Percentiles rank a stretch among this genome's conserved stretches.
Conservation (phyloP, 2,888 invertebrate genomes). For the Hirtodrosophila cameraria region DNA sequence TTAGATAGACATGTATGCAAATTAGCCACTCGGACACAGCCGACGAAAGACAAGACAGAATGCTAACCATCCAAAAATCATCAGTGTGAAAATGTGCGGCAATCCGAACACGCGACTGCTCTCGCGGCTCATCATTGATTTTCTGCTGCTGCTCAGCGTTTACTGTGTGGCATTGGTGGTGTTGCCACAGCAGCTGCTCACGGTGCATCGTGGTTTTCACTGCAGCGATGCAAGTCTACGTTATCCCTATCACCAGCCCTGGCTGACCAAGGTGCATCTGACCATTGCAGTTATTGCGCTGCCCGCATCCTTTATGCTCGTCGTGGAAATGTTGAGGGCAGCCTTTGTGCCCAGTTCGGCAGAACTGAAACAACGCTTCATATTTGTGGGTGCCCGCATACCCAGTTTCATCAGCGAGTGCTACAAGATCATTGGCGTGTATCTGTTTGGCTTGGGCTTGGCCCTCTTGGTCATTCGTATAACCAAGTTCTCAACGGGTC, state of each 20-base stretch:
- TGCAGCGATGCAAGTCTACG: conserved; percentile 96
- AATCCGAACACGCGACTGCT: conserved; percentile 77
- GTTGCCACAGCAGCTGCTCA: conserved; percentile 66
- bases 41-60: conserved; percentile 18
- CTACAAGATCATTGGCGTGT: conserved; percentile 75
- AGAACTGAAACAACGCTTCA: conserved; percentile 65
- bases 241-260: conserved; percentile 87
- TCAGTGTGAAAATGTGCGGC: conserved; percentile 74
- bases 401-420: conserved; percentile 80
- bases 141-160: conserved; percentile 67
- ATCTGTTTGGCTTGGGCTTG: conserved; percentile 76
- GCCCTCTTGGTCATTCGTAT: conserved; percentile 52
- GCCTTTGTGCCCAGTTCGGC: conserved; percentile 56
- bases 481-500: conserved; percentile 63
- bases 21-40: conserved; percentile 36
- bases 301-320: conserved; percentile 68
- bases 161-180: conserved; percentile 70
- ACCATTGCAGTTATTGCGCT: conserved; percentile 70
- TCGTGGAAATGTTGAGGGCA: conserved; percentile 75
- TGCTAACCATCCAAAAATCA: conserved; percentile 14
- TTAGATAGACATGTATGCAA: conserved; percentile 48
- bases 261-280: conserved; percentile 72
- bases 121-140: conserved; percentile 74
- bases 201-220: conserved; percentile 91
- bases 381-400: conserved; percentile 71